phyloP scores from a whole-genome alignment of 2,888 invertebrate species.

The Rotaria magnacalcarata region DNA sequence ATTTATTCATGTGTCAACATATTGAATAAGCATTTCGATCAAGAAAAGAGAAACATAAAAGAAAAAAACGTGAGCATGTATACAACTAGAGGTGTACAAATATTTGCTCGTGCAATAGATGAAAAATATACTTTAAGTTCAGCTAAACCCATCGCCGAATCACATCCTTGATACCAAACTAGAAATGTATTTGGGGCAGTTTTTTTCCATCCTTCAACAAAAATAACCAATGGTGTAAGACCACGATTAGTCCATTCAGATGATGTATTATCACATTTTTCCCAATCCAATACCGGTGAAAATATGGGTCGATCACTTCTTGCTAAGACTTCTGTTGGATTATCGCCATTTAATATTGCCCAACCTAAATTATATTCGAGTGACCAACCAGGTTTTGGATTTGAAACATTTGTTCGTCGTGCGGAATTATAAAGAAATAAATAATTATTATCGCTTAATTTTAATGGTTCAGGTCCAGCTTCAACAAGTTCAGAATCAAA shows the following conservation, averaged over 20 bases:
- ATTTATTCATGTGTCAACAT: too few species aligned
- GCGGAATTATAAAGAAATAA: slow-evolving; percentile 28
- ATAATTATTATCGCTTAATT: slow-evolving; percentile 14
- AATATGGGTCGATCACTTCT: background rate
- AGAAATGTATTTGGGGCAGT: background rate
- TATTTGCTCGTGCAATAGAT: background rate
- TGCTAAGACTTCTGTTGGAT: background rate
- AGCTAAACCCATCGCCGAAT: background rate
- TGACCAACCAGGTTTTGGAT: background rate
- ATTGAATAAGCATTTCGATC: background rate
- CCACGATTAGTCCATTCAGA: background rate
- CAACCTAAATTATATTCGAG: slow-evolving; percentile 27
- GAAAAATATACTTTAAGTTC: background rate
- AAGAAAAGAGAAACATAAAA: background rate
- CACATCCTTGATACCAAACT: slow-evolving; percentile 34
- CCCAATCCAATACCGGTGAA: background rate
- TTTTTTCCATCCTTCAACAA: slow-evolving; percentile 23
- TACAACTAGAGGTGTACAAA: background rate
- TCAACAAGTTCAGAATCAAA: slow-evolving; percentile 14
- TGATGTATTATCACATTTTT: slow-evolving; percentile 25
- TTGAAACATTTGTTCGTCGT: background rate
- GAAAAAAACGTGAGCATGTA: background rate
- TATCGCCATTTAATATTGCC: background rate
- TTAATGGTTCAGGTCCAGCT: slow-evolving; percentile 22
- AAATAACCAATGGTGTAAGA: background rate